A percentile compares a stretch with the other conserved stretches of the same genome.
Evolutionary conservation across 2,113 vertebrate genomes (phyloP).

Genomic region (Corvus moneduloides): DNA sequence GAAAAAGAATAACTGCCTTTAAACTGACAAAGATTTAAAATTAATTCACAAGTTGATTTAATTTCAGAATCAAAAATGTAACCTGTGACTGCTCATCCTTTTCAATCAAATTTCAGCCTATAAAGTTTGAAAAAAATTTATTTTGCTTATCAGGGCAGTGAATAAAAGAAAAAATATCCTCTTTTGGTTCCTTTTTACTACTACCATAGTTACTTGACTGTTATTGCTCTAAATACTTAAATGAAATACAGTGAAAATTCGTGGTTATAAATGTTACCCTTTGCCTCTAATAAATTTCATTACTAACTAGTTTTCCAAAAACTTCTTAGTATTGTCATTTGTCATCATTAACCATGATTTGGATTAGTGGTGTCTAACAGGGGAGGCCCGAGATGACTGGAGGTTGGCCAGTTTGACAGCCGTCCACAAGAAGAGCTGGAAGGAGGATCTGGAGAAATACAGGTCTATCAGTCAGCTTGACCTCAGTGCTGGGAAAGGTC

Average conservation of each 20-base stretch:
- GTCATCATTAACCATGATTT: not conserved
- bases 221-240: not conserved
- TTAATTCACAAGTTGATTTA: not conserved
- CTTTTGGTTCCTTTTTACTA: not conserved
- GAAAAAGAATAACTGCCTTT: not conserved
- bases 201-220: not conserved
- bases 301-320: not conserved
- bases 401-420: not conserved
- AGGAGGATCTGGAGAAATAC: not conserved
- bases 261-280: not conserved
- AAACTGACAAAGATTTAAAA: not conserved
- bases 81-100: not conserved
- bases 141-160: not conserved
- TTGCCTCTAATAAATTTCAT: not conserved
- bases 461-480: not conserved
- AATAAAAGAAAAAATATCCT: not conserved
- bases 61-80: not conserved
- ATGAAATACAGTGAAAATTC: not conserved
- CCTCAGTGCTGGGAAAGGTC: not conserved
- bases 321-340: not conserved
- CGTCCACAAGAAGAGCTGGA: fast-evolving
- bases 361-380: not conserved
- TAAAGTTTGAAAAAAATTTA: not conserved
- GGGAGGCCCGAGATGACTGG: not conserved
- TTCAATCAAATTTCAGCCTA: not conserved